phyloP scores from a whole-genome alignment of 2,113 vertebrate species.

The Cyrtonyx montezumae region DNA sequence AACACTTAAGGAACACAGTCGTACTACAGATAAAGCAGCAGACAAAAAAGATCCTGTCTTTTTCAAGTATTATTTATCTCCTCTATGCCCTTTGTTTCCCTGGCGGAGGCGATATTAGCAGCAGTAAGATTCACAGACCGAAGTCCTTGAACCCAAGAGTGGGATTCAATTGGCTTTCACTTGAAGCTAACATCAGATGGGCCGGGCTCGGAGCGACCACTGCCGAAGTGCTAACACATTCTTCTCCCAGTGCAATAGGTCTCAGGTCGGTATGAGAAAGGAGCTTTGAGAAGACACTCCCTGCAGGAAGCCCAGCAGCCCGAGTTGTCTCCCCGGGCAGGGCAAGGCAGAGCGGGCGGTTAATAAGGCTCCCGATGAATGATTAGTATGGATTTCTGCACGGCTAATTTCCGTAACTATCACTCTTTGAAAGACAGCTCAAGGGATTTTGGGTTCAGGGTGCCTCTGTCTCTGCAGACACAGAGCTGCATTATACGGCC shows the following conservation, averaged over 20 bases:
- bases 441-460: constrained; percentile 85
- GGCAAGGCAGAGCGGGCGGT: constrained; percentile 71
- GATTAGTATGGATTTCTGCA: constrained; percentile 94
- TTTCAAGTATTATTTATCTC: constrained; percentile 74
- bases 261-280: neutral
- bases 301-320: neutral
- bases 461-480: constrained; percentile 85
- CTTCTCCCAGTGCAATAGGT: neutral
- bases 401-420: constrained; percentile 99
- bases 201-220: neutral
- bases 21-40: constrained; percentile 59
- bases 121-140: constrained; percentile 37
- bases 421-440: constrained; percentile 96
- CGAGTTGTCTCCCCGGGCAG: neutral
- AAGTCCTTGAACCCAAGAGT: neutral
- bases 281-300: neutral
- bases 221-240: neutral
- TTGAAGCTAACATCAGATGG: neutral
- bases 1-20: constrained; percentile 71
- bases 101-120: constrained; percentile 46
- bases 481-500: constrained; percentile 90
- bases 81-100: constrained; percentile 39
- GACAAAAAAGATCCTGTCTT: constrained; percentile 52
- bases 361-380: constrained; percentile 95
- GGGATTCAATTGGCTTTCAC: constrained; percentile 50